Conservation (phyloP, 2,113 vertebrate genomes). For the Poeciliopsis prolifica region DNA sequence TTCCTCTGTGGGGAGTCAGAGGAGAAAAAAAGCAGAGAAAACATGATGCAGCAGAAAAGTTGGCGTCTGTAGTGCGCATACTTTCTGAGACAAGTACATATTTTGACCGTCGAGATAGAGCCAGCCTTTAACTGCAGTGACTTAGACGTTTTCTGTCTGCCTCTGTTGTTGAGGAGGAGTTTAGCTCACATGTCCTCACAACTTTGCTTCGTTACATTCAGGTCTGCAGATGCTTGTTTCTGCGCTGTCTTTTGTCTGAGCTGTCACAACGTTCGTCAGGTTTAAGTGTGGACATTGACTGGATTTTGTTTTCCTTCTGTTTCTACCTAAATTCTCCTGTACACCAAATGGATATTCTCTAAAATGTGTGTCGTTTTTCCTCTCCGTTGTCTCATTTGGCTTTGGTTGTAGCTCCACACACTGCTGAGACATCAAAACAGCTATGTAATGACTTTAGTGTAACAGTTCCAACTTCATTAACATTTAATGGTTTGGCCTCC, state of each 20-base stretch:
- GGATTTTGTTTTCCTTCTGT: neutral
- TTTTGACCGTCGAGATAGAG: neutral
- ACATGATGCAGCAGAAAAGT: slow-evolving; percentile 46
- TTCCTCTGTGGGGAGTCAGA: slow-evolving; percentile 85
- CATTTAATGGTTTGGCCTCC: slow-evolving; percentile 14
- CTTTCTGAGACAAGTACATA: neutral
- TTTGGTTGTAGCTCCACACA: slow-evolving; percentile 26
- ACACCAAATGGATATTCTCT: neutral
- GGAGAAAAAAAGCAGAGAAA: slow-evolving; percentile 16
- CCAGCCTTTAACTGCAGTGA: neutral
- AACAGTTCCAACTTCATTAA: slow-evolving; percentile 8
- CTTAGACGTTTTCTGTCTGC: neutral
- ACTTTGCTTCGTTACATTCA: neutral
- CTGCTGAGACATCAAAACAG: slow-evolving; percentile 31
- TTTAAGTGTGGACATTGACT: neutral
- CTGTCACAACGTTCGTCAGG: neutral
- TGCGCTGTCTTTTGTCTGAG: neutral
- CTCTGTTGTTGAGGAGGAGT: neutral
- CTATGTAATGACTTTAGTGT: slow-evolving; percentile 44
- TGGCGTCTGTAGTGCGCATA: neutral
- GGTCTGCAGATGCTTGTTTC: neutral
- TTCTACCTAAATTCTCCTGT: neutral
- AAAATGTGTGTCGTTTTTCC: neutral
- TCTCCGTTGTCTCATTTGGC: slow-evolving; percentile 19
- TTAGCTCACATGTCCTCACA: neutral